Percentiles rank a stretch among this genome's conserved stretches.
phyloP scores from a whole-genome alignment of 2,888 invertebrate genomes.

The Coelopa pilipes region DNA sequence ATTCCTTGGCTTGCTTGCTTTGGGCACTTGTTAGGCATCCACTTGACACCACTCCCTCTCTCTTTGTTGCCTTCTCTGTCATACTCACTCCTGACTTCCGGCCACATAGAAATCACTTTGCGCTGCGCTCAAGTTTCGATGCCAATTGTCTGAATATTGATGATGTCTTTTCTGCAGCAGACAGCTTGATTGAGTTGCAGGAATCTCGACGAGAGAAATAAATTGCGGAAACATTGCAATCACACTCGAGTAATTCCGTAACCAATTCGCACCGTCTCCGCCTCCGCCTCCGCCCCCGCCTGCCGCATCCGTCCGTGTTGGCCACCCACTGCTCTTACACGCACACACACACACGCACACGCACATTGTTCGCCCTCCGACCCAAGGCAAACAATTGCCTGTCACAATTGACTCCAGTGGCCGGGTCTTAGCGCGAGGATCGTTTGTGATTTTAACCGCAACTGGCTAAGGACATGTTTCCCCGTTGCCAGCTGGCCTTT shows the following conservation, averaged over 20 bases:
- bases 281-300: too few species aligned
- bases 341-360: background rate
- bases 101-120: slow-evolving; percentile 18
- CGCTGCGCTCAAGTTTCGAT: slow-evolving; percentile 6
- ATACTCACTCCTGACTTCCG: background rate
- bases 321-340: background rate
- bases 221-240: slow-evolving; percentile 50
- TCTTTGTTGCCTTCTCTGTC: too few species aligned
- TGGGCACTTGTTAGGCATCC: too few species aligned
- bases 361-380: background rate
- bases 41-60: too few species aligned
- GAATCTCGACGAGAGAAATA: slow-evolving; percentile 48
- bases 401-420: slow-evolving; percentile 25
- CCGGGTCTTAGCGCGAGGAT: slow-evolving; percentile 47
- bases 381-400: slow-evolving; percentile 1
- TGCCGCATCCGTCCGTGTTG: too few species aligned
- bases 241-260: slow-evolving; percentile 43
- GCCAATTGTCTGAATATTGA: slow-evolving; percentile 28
- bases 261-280: background rate
- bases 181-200: slow-evolving; percentile 51
- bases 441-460: slow-evolving; percentile 38
- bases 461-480: slow-evolving; percentile 24
- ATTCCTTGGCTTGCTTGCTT: too few species aligned
- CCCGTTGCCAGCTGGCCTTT: background rate
- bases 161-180: slow-evolving; percentile 41